Evolutionary conservation across 2,888 invertebrate species (phyloP).

Genomic region (Cerastis leucographa): DNA sequence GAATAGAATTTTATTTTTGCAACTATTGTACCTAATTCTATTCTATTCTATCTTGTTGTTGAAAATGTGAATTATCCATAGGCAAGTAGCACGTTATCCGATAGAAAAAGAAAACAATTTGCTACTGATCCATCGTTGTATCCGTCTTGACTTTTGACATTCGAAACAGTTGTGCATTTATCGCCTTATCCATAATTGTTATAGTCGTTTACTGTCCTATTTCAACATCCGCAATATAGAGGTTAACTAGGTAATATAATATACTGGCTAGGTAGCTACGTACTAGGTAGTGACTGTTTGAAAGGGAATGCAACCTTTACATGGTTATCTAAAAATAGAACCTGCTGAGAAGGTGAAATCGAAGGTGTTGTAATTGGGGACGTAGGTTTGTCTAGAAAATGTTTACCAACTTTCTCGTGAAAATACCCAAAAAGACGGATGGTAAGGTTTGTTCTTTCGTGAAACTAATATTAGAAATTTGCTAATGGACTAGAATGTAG

Average conservation of each 20-base stretch:
- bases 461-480: neutral
- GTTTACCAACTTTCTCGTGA: neutral
- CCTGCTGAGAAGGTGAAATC: conserved; percentile 1
- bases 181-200: neutral
- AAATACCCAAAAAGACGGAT: neutral
- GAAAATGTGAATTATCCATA: neutral
- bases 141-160: conserved; percentile 24
- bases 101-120: conserved; percentile 20
- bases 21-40: too few species aligned
- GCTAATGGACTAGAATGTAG: neutral
- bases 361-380: neutral
- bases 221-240: conserved; percentile 19
- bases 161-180: conserved; percentile 10
- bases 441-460: neutral
- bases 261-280: neutral
- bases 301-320: conserved; percentile 43
- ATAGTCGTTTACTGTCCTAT: conserved; percentile 1
- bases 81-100: neutral
- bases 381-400: neutral
- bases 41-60: neutral
- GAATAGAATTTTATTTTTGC: too few species aligned
- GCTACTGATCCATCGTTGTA: conserved; percentile 8
- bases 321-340: conserved; percentile 5
- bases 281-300: neutral
- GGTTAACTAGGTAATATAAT: conserved; percentile 22